Conservation (phyloP, 1,140 invertebrate genomes). For the Nasonia vitripennis region DNA sequence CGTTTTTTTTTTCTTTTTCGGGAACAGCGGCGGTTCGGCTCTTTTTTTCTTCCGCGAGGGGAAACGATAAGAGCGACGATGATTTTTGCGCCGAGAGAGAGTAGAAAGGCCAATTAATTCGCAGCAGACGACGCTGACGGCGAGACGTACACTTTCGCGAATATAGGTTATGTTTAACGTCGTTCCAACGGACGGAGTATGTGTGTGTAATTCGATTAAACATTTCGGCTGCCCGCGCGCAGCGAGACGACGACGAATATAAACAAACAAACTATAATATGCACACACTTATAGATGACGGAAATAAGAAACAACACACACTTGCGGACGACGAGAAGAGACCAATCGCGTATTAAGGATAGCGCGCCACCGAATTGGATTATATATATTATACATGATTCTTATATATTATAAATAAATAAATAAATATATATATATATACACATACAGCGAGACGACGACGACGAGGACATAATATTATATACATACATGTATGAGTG, state of each 20-base stretch:
- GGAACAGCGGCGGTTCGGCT: no score
- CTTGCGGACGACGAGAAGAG: slow-evolving; percentile 30
- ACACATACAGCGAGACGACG: slow-evolving; percentile 12
- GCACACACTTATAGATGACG: no score
- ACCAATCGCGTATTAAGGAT: slow-evolving; percentile 34
- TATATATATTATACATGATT: slow-evolving; percentile 16
- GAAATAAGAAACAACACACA: not conserved
- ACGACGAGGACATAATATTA: not conserved
- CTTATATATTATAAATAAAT: slow-evolving; percentile 35
- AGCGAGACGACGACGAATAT: no score
- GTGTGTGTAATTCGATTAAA: not conserved
- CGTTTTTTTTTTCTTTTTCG: no score
- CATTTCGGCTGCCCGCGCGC: no score
- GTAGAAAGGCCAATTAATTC: no score
- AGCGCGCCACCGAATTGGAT: slow-evolving; percentile 32
- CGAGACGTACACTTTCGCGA: not conserved
- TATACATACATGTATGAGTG: slow-evolving; percentile 8
- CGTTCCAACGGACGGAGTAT: not conserved
- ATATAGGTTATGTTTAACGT: not conserved
- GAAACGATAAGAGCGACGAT: no score
- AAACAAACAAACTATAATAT: no score
- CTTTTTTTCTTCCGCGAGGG: no score
- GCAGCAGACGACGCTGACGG: not conserved
- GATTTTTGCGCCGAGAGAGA: not conserved
- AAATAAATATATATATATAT: slow-evolving; percentile 36